Percentiles rank a stretch among this genome's conserved stretches.
Evolutionary conservation across 2,797 vertebrate genomes (phyloP).

Genomic region (Thunnus albacares): DNA sequence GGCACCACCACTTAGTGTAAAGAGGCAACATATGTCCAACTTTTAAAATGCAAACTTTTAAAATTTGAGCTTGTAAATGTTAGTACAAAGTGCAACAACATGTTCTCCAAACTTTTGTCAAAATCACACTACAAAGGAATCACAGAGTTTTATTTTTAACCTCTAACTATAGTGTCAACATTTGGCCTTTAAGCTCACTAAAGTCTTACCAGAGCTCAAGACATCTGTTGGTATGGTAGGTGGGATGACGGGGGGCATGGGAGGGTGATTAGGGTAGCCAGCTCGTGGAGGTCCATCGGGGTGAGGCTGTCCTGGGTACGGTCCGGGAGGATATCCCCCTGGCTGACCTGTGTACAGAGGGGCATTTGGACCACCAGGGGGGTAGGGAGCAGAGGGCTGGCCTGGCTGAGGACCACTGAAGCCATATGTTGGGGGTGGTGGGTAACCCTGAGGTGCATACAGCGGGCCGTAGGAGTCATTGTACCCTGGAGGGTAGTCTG

Average conservation of each 20-base stretch:
- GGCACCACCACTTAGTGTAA: background rate
- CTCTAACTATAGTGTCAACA: background rate
- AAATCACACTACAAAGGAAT: no score
- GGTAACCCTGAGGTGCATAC: conserved; percentile 81
- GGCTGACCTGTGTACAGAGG: conserved; percentile 68
- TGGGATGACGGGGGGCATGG: conserved; percentile 80
- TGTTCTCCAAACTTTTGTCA: no score
- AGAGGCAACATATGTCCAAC: background rate
- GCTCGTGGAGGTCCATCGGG: conserved; percentile 72
- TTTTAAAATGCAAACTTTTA: no score
- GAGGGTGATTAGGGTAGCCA: conserved; percentile 74
- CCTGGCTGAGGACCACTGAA: conserved; percentile 66
- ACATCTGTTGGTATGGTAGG: conserved; percentile 78
- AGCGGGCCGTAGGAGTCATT: conserved; percentile 85
- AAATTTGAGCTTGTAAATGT: no score
- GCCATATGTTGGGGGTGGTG: conserved; percentile 80
- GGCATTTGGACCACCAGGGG: conserved; percentile 45
- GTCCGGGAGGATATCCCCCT: conserved; percentile 56
- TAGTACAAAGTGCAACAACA: no score
- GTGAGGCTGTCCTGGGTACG: conserved; percentile 79
- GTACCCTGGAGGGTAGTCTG: conserved; percentile 90
- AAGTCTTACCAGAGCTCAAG: conserved; percentile 80
- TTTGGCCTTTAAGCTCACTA: no score
- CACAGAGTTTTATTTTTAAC: no score
- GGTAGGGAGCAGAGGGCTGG: conserved; percentile 80